Evolutionary conservation across 2,113 vertebrate genomes (phyloP), one percentile per base, ranked within the genome.

Genomic region (Rhinolophus sinicus): DNA sequence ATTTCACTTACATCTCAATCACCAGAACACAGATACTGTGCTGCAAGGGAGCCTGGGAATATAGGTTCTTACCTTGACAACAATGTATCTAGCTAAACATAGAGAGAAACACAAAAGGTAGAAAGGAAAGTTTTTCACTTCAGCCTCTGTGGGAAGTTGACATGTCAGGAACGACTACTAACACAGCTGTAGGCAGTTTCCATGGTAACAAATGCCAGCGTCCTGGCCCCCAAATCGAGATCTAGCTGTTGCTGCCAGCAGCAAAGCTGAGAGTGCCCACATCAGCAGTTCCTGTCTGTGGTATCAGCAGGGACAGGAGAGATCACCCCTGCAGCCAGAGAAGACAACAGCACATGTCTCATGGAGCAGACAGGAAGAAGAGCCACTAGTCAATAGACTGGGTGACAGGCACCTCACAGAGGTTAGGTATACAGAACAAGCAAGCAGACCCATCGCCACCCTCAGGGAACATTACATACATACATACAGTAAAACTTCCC

Each of bases 71-170:
- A 73, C 38, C 14, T 82, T 58, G 21, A 82, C n/a, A 75, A 56
- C 47, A 54, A 30, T 76, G 24, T 54, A 21, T 58, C 21, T 56
- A 35, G 50, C 28, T 69, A 80, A 69, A 80, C 26, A 54, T 22
- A 78, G 35, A 44, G n/a, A 86, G 54, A 72, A 80, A 87, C 28
- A 85, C 8, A 62, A 95, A 90, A 90, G 26, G 52, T 56, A 91
- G 82, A 80, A 50, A 85, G 58, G 30, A 40, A 38, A 8, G 64
- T 91, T 75, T 94, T 92, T 72, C 14, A 72, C 64, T 40, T 10
- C 62, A 93, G 60, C 35, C 72, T 93, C 60, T 72, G n/a, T 95
- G 44, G 80, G 35, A 86, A 84, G 54, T 80, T 86, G 81, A 86
- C 64, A 54, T 95, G 50, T 91, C 54, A 72, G 44, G 52, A 95